Percentiles rank a stretch among this genome's conserved stretches.
Evolutionary conservation across 2,888 invertebrate species (phyloP).

Genomic region (Perdita meconis): DNA sequence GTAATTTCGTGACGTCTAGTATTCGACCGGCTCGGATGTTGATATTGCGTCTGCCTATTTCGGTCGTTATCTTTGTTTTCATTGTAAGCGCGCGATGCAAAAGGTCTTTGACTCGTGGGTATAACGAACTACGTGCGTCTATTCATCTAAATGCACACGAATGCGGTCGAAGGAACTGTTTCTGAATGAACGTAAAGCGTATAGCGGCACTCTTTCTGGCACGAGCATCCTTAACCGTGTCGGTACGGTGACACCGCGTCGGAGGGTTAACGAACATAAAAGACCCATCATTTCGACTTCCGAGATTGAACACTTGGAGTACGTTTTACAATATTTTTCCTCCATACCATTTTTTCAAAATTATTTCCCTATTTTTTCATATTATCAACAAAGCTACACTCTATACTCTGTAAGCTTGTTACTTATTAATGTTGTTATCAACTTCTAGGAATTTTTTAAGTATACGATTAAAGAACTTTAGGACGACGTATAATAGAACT

Average conservation of each 20-base stretch:
- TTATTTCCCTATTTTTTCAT: too few species aligned
- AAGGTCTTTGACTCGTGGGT: constrained; percentile 44
- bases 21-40: not conserved
- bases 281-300: constrained; percentile 55
- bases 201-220: constrained; percentile 54
- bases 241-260: constrained; percentile 50
- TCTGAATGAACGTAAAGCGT: constrained; percentile 56
- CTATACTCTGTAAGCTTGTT: too few species aligned
- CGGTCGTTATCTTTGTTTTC: constrained; percentile 40
- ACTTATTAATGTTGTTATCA: too few species aligned
- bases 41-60: constrained; percentile 13
- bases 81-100: not conserved
- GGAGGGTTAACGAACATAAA: constrained; percentile 57
- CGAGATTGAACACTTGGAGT: constrained; percentile 51
- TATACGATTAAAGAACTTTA: too few species aligned
- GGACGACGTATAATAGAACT: too few species aligned
- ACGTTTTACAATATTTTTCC: constrained; percentile 7
- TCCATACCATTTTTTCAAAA: too few species aligned
- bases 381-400: too few species aligned
- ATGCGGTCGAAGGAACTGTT: constrained; percentile 42
- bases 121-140: constrained; percentile 37
- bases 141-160: constrained; percentile 52
- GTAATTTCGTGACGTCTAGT: not conserved
- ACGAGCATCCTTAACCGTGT: constrained; percentile 50
- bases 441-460: too few species aligned